Evolutionary conservation across 2,888 invertebrate genomes (phyloP).

Genomic region (Podabrus alpinus): DNA sequence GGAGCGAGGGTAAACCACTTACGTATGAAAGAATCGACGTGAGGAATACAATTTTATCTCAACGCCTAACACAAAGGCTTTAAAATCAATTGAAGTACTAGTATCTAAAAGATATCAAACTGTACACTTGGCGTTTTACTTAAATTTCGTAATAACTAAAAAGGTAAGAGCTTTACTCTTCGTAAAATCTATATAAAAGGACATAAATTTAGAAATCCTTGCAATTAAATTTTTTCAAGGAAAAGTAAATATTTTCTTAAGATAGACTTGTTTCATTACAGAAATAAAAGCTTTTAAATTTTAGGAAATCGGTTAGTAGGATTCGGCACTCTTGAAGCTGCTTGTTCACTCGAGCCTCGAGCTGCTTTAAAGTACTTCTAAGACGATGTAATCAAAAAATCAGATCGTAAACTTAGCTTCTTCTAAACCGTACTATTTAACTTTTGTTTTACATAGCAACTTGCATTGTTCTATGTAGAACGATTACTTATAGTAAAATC

Average conservation of each 20-base stretch:
- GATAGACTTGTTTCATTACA: not conserved
- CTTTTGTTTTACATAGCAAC: not conserved
- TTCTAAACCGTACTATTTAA: not conserved
- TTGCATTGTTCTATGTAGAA: not conserved
- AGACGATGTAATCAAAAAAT: not conserved
- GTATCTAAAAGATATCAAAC: slow-evolving; percentile 14
- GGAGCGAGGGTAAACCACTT: slow-evolving; percentile 34
- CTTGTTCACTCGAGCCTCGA: not conserved
- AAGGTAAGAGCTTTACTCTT: not conserved
- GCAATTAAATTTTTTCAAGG: not conserved
- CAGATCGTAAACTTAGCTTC: not conserved
- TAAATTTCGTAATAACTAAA: not conserved
- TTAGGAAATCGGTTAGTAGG: not conserved
- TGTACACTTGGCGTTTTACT: slow-evolving; percentile 5
- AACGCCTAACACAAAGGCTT: slow-evolving; percentile 18
- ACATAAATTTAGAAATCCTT: not conserved
- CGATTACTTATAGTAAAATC: no score
- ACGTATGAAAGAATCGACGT: slow-evolving; percentile 29
- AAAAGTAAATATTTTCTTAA: not conserved
- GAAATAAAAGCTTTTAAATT: not conserved
- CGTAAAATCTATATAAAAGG: not conserved
- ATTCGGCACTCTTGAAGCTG: not conserved
- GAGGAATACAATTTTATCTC: slow-evolving; percentile 24
- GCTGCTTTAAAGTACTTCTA: not conserved
- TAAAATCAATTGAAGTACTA: slow-evolving; percentile 26